These are phyloP conservation scores for Erynnis tages DNA, from an alignment of 2,888 invertebrate genomes.

Conservation along the genomic window DNA sequence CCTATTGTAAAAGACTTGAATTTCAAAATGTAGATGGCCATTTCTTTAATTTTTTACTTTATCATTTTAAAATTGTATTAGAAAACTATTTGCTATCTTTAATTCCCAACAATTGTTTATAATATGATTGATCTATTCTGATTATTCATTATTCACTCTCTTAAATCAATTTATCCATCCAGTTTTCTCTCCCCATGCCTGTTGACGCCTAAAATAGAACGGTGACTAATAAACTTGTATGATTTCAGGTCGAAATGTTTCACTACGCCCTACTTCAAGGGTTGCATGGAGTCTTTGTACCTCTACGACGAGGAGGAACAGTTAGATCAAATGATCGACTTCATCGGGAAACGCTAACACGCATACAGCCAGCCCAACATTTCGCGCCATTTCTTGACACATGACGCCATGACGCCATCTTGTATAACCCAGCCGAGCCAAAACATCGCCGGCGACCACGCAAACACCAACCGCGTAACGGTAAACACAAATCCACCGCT, in stretches of 20 bases:
- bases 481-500: slow-evolving; percentile 55
- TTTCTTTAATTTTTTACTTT: no score
- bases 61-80: no score
- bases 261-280: slow-evolving; percentile 89
- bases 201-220: no score
- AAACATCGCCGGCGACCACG: slow-evolving; percentile 44
- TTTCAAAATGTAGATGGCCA: no score
- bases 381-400: slow-evolving; percentile 53
- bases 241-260: slow-evolving; percentile 88
- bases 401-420: slow-evolving; percentile 52
- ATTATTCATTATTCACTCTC: no score
- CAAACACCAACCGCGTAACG: slow-evolving; percentile 45
- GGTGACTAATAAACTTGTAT: slow-evolving; percentile 32
- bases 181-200: no score
- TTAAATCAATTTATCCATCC: no score
- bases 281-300: slow-evolving; percentile 90
- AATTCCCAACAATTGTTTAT: no score
- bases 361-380: slow-evolving; percentile 45
- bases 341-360: slow-evolving; percentile 84
- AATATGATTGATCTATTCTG: no score
- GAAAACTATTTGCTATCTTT: no score
- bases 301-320: slow-evolving; percentile 89
- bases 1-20: no score
- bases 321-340: slow-evolving; percentile 90
- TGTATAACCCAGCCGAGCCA: slow-evolving; percentile 50